A percentile compares a stretch with the other conserved stretches of the same genome.
Evolutionary conservation across 2,888 invertebrate genomes (phyloP).

Genomic region (Spisula subtruncata): DNA sequence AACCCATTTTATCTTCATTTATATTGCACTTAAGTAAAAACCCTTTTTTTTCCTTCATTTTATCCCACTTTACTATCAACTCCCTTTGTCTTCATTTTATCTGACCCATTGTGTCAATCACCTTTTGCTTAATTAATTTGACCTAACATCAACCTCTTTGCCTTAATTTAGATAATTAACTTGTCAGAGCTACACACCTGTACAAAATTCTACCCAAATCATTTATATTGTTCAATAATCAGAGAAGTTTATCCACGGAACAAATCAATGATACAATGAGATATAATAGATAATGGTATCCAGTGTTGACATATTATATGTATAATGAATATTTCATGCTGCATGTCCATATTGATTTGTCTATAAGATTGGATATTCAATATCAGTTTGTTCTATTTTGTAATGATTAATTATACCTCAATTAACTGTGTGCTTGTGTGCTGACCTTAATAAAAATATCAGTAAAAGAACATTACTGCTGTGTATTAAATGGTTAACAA

Average conservation of each 20-base stretch:
- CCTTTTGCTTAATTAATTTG: too few relatives aligned
- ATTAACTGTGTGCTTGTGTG: not conserved
- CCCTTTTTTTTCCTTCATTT: too few relatives aligned
- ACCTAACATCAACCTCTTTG: too few relatives aligned
- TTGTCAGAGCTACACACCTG: too few relatives aligned
- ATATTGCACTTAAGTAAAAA: too few relatives aligned
- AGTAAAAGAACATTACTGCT: not conserved
- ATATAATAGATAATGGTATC: not conserved
- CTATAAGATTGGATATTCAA: constrained; percentile 10
- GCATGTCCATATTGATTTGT: constrained; percentile 6
- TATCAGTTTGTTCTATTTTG: not conserved
- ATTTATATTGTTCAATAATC: not conserved
- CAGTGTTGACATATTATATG: constrained; percentile 19
- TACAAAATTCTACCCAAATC: not conserved
- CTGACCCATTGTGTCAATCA: too few relatives aligned
- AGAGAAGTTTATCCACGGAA: not conserved
- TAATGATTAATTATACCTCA: not conserved
- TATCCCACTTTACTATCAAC: too few relatives aligned
- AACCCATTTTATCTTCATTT: too few relatives aligned
- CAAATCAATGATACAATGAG: constrained; percentile 11
- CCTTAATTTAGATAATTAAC: too few relatives aligned
- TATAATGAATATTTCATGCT: constrained; percentile 23
- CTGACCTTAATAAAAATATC: not conserved
- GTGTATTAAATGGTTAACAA: not conserved
- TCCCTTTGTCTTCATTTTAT: too few relatives aligned